Base-by-base conservation (phyloP, 92 coral and sea anemone genomes). In the Siderastrea radians region DNA sequence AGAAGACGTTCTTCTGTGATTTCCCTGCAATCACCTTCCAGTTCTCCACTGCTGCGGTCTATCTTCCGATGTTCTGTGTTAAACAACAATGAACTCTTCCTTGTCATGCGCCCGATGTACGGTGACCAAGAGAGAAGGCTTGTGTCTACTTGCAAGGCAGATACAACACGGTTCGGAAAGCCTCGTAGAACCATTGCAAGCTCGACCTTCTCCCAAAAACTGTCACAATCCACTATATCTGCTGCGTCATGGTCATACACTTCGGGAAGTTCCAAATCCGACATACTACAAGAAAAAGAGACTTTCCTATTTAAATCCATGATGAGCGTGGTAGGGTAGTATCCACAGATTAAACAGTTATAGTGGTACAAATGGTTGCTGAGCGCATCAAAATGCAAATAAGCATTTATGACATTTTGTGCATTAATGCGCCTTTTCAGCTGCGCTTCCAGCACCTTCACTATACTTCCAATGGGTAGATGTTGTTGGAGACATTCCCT, bases 61-160 rank as follows among this genome's bases (percentile, higher is more conserved):
- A 83, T 75, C 55, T 93, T 90, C 16, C 90, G 62, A 58, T 90
- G 93, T 46, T 93, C 92, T 1, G 90, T 93, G 61, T 93, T 93
- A 4, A 86, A 50, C 14, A 82, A 54, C 49, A 81, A 54, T 7
- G 68, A 13, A 9, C 84, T 57, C 83, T 68, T 87, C 58, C 95
- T 63, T 12, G 84, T 82, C 17, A 55, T 45, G 7, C 77, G 12
- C 3, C 95, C 88, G 3, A 92, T 92, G 44, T 84, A 90, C 0
- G 95, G 95, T 47, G 93, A 69, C 93, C 92, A 93, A 4, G 59
- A 71, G 51, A 93, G 74, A 45, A 93, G 78, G 49, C 87, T 80
- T 48, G 96, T 86, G 49, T 78, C 16, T 2, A 83, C 66, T 1
- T 64, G 68, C 2, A 93, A 78, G 0, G 14, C 92, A 0, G 66